Evolutionary conservation across 1,140 invertebrate genomes (phyloP), one percentile per base, ranked within the genome.

Genomic region (Planococcus citri): DNA sequence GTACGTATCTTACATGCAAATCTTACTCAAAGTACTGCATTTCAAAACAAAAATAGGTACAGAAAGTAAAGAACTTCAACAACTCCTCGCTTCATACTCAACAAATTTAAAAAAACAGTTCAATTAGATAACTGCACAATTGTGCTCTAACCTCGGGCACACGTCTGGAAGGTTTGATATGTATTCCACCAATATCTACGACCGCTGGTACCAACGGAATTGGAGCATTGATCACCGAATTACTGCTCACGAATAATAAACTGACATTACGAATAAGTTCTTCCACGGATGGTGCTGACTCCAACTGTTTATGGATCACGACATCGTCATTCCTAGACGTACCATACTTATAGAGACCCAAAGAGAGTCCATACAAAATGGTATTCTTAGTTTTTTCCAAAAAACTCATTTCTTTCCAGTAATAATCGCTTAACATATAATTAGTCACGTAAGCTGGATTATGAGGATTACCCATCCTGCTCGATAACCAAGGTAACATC

Each of bases 171-270:
- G 84, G 76, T 68, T 77, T 76, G 17, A 86, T 81, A 73, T 88
- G 86, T 72, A 87, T 81, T 0, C 87, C 87, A 20, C 85, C 86
- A 27, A 89, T 76, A 79, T 88, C 86, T 14, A 87, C 82, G 1
- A 87, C 78, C 69, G 82, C 83, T 0, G 86, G 83, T 0, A 84
- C 80, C 41, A 83, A 76, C 12, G 86, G 80, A 68, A 80, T 80
- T 0, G 84, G 82, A 8, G 82, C 81, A 69, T 81, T 83, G 3
- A 87, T 75, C 10, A 81, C 78, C 73, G 83, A 85, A 76, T 88
- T 84, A 0, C 83, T 82, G 76, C 88, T 88, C 0, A 85, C 77
- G n/a, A 90, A 78, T 8, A 87, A 73, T 1, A 88, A 73, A 0
- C 87, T 72, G 73, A 83, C 82, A 72, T 85, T 83, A 60, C 81